These are phyloP conservation scores for Chascanopsetta lugubris DNA, from an alignment of 2,113 vertebrate species.

Conservation along the genomic window DNA sequence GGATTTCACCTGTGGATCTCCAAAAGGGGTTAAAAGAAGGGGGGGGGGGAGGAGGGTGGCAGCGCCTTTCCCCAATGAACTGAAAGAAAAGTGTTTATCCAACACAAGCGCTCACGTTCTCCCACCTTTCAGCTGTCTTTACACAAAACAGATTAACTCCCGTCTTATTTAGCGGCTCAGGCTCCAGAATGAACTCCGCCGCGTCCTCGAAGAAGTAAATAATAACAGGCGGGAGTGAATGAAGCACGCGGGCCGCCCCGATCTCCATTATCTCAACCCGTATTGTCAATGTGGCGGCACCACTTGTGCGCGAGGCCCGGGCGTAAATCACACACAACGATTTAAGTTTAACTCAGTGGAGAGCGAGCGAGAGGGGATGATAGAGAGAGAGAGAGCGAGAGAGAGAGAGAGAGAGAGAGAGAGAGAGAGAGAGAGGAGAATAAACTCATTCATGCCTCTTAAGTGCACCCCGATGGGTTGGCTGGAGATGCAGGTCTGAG, in stretches of 20 bases:
- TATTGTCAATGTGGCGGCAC: conserved; percentile 35
- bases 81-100: conserved; percentile 28
- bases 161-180: conserved; percentile 43
- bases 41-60: not conserved
- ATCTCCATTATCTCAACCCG: conserved; percentile 54
- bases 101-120: conserved; percentile 42
- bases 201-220: not conserved
- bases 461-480: conserved; percentile 48
- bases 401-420: conserved; percentile 32
- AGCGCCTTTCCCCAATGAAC: conserved; percentile 30
- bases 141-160: conserved; percentile 58
- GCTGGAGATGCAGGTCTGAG: conserved; percentile 31
- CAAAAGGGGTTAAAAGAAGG: not conserved
- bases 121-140: conserved; percentile 24
- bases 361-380: conserved; percentile 37
- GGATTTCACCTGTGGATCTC: not conserved
- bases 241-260: conserved; percentile 12
- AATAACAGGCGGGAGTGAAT: conserved; percentile 34
- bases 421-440: conserved; percentile 46
- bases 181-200: conserved; percentile 22
- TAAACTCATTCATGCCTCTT: conserved; percentile 62
- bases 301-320: conserved; percentile 30
- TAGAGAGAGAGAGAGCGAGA: conserved; percentile 40
- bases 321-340: conserved; percentile 69
- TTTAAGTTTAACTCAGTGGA: conserved; percentile 74